Evolutionary conservation across 2,797 vertebrate genomes (phyloP).

Genomic region (Lateolabrax maculatus): DNA sequence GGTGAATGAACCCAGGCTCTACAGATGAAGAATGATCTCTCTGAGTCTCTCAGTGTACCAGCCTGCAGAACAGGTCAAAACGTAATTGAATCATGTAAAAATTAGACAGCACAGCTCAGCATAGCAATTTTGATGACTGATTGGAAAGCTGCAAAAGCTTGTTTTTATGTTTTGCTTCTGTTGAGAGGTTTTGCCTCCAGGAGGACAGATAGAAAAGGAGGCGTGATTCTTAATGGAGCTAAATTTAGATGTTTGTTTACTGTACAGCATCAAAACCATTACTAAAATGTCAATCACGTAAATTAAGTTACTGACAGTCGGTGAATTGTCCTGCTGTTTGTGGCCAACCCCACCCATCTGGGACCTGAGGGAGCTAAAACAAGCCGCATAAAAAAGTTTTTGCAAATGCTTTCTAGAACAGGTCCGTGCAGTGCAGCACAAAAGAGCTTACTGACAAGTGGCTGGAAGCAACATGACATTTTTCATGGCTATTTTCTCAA

Average conservation of each 20-base stretch:
- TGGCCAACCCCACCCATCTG: conserved; percentile 47
- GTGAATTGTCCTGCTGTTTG: conserved; percentile 30
- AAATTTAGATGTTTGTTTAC: conserved; percentile 39
- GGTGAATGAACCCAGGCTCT: background rate
- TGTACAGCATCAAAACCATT: background rate
- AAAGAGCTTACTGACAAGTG: conserved; percentile 31
- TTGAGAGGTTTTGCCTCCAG: conserved; percentile 25
- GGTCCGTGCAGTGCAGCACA: conserved; percentile 52
- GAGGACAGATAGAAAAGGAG: background rate
- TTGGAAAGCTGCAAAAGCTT: conserved; percentile 20
- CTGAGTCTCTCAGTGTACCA: background rate
- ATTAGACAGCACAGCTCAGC: background rate
- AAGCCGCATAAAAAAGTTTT: background rate
- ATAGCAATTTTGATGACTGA: conserved; percentile 3
- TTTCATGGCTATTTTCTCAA: background rate
- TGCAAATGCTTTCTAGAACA: conserved; percentile 46
- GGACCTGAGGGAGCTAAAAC: conserved; percentile 19
- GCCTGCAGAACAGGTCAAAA: conserved; percentile 1
- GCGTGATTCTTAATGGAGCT: conserved; percentile 15
- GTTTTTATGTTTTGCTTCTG: conserved; percentile 10
- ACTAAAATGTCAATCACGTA: conserved; percentile 18
- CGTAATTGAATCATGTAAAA: background rate
- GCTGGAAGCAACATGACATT: conserved; percentile 16
- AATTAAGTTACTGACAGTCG: conserved; percentile 31
- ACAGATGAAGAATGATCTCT: background rate